Evolutionary conservation across 2,888 invertebrate genomes (phyloP).

Genomic region (Trimorus sp.): DNA sequence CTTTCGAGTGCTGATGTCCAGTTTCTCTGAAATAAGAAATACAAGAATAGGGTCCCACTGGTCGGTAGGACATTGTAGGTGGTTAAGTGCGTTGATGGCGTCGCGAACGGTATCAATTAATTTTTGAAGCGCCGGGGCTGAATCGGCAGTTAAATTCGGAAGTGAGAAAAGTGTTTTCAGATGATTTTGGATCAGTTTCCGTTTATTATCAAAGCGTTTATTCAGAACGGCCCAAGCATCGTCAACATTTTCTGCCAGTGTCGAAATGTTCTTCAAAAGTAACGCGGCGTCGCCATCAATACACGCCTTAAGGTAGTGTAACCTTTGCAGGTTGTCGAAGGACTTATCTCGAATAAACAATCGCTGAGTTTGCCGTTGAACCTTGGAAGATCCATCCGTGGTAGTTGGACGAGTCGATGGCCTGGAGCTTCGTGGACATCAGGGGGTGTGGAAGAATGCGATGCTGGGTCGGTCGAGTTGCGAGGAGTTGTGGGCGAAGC

Average conservation of each 20-base stretch:
- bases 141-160: not conserved
- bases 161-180: not conserved
- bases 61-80: not conserved
- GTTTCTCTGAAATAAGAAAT: not conserved
- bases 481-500: not conserved
- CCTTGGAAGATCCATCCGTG: constrained; percentile 5
- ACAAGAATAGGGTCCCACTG: constrained; percentile 10
- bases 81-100: not conserved
- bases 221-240: not conserved
- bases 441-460: not conserved
- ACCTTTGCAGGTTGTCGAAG: constrained; percentile 13
- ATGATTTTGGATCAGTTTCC: not conserved
- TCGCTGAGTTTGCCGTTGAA: constrained; percentile 6
- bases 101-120: not conserved
- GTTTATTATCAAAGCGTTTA: constrained; percentile 10
- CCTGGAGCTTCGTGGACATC: not conserved
- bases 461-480: not conserved
- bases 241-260: not conserved
- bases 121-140: not conserved
- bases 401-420: not conserved
- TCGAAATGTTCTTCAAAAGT: not conserved
- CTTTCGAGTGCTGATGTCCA: not conserved
- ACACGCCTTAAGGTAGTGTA: not conserved
- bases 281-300: constrained; percentile 18
- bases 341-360: constrained; percentile 1